phyloP scores from a whole-genome alignment of 1,140 invertebrate genomes.

The Zeugodacus cucurbitae region DNA sequence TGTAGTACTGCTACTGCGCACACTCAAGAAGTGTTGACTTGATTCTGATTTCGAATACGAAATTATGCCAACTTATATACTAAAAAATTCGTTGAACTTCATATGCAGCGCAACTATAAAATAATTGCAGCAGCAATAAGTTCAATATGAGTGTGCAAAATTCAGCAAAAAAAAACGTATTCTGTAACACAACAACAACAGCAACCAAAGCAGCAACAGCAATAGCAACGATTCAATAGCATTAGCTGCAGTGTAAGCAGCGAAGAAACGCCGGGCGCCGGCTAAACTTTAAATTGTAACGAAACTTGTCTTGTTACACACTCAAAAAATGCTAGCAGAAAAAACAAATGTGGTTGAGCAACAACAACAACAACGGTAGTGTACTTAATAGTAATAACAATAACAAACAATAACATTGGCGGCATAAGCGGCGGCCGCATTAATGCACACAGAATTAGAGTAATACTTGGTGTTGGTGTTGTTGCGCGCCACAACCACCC shows the following conservation, averaged over 20 bases:
- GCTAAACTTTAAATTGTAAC: slow-evolving; percentile 35
- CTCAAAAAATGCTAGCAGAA: not conserved
- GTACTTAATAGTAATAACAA: not conserved
- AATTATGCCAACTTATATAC: slow-evolving; percentile 65
- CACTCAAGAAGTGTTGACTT: slow-evolving; percentile 60
- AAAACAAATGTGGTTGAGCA: not conserved
- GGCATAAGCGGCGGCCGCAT: not conserved
- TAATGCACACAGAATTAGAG: not conserved
- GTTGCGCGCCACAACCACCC: not conserved
- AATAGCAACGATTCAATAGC: not conserved
- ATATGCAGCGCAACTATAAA: not conserved
- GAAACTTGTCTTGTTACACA: slow-evolving; percentile 16
- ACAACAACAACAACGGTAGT: not conserved
- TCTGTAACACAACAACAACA: not conserved
- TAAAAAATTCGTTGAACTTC: slow-evolving; percentile 36
- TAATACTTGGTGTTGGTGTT: not conserved
- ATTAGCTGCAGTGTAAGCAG: not conserved
- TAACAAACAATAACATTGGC: not conserved
- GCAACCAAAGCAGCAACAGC: not conserved
- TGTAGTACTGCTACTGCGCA: slow-evolving; percentile 48
- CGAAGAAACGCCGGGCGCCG: not conserved
- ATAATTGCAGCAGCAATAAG: slow-evolving; percentile 23
- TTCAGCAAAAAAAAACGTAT: not conserved
- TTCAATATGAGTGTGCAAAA: not conserved
- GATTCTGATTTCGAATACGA: slow-evolving; percentile 65